These are phyloP conservation scores for Hetaerina titia DNA, from an alignment of 2,888 invertebrate genomes.

Conservation along the genomic window DNA sequence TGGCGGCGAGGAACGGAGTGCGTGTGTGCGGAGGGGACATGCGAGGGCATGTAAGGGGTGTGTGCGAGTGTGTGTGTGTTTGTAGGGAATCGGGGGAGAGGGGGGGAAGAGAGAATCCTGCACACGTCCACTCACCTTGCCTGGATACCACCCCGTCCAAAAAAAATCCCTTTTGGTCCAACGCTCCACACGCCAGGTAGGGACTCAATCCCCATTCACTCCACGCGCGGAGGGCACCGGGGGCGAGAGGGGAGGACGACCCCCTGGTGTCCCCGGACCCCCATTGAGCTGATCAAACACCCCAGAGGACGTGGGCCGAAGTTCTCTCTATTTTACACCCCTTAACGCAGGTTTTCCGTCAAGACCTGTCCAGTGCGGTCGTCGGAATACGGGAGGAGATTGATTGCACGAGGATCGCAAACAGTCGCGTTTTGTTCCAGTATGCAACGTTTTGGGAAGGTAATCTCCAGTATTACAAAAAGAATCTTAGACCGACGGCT, in stretches of 20 bases:
- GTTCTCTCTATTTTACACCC: not conserved
- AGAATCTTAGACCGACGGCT: too few relatives aligned
- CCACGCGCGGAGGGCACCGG: not conserved
- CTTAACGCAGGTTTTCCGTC: not conserved
- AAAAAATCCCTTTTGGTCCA: not conserved
- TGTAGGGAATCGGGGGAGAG: not conserved
- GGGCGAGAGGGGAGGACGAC: not conserved
- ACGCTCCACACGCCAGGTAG: not conserved
- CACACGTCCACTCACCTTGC: not conserved
- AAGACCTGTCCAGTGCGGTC: not conserved
- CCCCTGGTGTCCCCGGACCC: not conserved
- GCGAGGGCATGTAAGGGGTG: not conserved
- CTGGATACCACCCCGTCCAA: not conserved
- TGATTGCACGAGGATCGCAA: too few relatives aligned
- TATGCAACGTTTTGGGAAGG: too few relatives aligned
- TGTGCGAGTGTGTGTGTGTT: not conserved
- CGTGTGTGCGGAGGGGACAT: not conserved
- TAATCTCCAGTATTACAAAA: too few relatives aligned
- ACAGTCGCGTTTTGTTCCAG: too few relatives aligned
- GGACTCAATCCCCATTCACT: not conserved
- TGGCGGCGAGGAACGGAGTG: not conserved
- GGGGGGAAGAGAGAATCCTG: not conserved
- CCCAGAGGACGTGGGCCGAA: not conserved
- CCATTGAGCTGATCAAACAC: constrained; percentile 7
- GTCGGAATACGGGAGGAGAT: too few relatives aligned